Percentiles rank a stretch among this genome's conserved stretches.
phyloP scores from a whole-genome alignment of 23 tunicate species.

The Diplosoma virens region DNA sequence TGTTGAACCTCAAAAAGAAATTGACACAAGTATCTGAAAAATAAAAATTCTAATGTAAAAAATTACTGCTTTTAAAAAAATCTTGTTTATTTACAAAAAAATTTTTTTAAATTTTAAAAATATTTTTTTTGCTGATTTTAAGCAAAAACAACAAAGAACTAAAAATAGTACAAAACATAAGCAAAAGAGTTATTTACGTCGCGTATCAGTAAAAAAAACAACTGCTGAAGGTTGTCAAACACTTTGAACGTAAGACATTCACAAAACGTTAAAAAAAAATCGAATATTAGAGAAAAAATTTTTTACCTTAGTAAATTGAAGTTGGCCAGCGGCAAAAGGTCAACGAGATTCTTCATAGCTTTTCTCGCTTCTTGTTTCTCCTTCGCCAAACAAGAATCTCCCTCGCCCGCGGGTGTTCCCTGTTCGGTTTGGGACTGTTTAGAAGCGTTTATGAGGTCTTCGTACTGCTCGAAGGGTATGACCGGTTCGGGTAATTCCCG shows the following conservation, averaged over 20 bases:
- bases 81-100: too few relatives aligned
- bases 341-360: conserved; percentile 47
- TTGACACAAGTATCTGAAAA: conserved; percentile 67
- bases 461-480: conserved; percentile 75
- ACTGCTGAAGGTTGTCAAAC: too few relatives aligned
- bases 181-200: too few relatives aligned
- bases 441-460: conserved; percentile 50
- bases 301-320: conserved; percentile 70
- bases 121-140: too few relatives aligned
- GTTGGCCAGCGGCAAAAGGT: conserved; percentile 63
- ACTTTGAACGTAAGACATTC: too few relatives aligned
- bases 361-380: conserved; percentile 40
- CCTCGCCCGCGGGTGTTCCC: background rate
- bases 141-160: too few relatives aligned
- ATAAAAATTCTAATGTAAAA: too few relatives aligned
- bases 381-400: background rate
- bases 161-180: too few relatives aligned
- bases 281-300: background rate
- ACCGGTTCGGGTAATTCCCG: conserved; percentile 91
- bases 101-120: too few relatives aligned
- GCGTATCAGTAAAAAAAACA: too few relatives aligned
- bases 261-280: too few relatives aligned
- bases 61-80: too few relatives aligned
- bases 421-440: conserved; percentile 29
- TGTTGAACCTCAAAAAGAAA: conserved; percentile 84